These are phyloP conservation scores for Propithecus deckenii DNA, from an alignment of 2,797 vertebrate species.

Conservation along the genomic window DNA sequence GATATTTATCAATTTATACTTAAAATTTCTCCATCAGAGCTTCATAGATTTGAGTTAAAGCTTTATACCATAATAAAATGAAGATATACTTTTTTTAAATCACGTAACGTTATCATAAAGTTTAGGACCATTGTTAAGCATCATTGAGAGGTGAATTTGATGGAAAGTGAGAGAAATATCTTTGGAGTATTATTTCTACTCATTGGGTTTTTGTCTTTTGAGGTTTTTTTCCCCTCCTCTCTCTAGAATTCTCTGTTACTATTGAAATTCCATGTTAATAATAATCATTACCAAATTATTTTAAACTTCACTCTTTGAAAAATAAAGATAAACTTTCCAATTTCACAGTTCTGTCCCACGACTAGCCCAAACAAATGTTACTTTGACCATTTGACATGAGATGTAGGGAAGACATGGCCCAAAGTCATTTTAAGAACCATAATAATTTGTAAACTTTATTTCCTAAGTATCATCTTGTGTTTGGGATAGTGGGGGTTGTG, in stretches of 20 bases:
- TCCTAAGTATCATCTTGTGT: not conserved
- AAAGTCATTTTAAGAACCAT: not conserved
- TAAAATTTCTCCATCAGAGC: not conserved
- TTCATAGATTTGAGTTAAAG: not conserved
- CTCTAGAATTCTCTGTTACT: not conserved
- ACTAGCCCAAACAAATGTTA: not conserved
- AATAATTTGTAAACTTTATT: not conserved
- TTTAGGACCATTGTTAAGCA: not conserved
- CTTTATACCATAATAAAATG: not conserved
- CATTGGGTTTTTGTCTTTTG: not conserved
- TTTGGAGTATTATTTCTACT: not conserved
- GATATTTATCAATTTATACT: not conserved
- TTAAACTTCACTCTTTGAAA: not conserved
- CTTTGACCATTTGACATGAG: not conserved
- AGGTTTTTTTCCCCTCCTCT: not conserved
- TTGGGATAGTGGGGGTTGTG: not conserved
- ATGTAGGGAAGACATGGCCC: not conserved
- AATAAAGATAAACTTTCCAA: not conserved
- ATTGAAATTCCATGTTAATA: not conserved
- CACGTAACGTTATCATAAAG: not conserved
- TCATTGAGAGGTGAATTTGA: not conserved
- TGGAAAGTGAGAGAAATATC: not conserved
- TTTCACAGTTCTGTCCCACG: not conserved
- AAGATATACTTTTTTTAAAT: not conserved
- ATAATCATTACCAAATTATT: constrained; percentile 16